phyloP scores from a whole-genome alignment of 2,797 vertebrate species.

The Lophotriccus pileatus region DNA sequence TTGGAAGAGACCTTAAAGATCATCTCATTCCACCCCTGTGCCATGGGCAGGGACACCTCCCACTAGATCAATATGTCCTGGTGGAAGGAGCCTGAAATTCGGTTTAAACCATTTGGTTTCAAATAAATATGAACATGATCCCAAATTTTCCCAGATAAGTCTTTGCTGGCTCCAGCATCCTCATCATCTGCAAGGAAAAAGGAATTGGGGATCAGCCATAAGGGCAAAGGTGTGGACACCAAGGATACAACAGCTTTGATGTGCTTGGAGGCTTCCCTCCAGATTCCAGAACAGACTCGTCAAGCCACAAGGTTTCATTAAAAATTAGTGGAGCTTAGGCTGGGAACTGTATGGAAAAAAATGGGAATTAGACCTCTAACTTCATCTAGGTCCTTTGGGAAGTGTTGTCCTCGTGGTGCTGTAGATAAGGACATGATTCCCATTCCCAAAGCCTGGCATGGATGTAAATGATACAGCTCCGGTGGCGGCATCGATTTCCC shows the following conservation, averaged over 20 bases:
- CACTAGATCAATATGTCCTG: neutral
- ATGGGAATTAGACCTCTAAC: neutral
- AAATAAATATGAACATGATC: conserved; percentile 8
- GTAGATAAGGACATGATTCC: fast-evolving
- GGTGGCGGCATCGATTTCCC: neutral
- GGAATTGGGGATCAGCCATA: neutral
- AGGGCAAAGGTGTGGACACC: neutral
- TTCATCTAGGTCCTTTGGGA: neutral
- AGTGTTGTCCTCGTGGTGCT: fast-evolving
- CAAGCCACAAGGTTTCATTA: neutral
- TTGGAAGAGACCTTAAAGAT: neutral
- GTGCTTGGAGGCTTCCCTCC: neutral
- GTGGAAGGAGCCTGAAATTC: neutral
- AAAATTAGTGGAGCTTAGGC: neutral
- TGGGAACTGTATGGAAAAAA: neutral
- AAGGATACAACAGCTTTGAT: neutral
- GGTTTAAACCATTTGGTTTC: neutral
- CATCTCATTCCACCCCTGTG: neutral
- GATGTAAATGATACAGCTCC: neutral
- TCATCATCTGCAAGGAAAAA: neutral
- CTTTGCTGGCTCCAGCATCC: neutral
- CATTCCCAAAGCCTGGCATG: neutral
- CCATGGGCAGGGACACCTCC: neutral
- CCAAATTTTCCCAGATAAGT: neutral
- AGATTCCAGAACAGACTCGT: neutral